Conservation (phyloP, 2,797 vertebrate genomes). For the Anguilla pacifica region DNA sequence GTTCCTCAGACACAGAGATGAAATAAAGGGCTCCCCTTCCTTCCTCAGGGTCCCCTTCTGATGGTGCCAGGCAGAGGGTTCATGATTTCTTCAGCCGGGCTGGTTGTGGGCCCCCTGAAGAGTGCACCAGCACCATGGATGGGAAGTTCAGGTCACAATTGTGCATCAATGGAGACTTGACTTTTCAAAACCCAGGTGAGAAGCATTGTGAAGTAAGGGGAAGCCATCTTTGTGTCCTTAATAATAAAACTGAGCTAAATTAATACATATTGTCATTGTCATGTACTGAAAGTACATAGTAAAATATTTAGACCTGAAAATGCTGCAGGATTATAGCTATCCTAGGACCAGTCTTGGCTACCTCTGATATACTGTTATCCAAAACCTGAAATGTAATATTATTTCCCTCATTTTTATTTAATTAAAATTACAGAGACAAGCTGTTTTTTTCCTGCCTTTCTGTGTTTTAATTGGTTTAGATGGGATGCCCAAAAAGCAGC, state of each 20-base stretch:
- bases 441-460: not conserved
- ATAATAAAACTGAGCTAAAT: too few relatives aligned
- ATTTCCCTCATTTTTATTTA: not conserved
- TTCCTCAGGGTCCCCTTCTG: constrained; percentile 4
- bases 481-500: constrained; percentile 35
- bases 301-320: not conserved
- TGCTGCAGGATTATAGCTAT: not conserved
- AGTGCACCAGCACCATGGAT: not conserved
- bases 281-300: too few relatives aligned
- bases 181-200: constrained; percentile 42
- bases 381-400: not conserved
- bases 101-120: constrained; percentile 15
- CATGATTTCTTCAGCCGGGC: constrained; percentile 36
- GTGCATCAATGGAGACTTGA: constrained; percentile 33
- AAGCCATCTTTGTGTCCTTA: not conserved
- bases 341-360: not conserved
- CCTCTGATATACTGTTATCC: not conserved
- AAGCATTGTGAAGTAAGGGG: not conserved
- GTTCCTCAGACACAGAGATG: not conserved
- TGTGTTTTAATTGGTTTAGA: constrained; percentile 14
- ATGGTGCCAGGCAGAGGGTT: constrained; percentile 27
- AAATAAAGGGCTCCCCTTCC: not conserved
- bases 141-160: constrained; percentile 36
- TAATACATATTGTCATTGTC: too few relatives aligned
- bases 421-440: not conserved